Evolutionary conservation across 2,113 vertebrate genomes (phyloP), one percentile per base, ranked within the genome.

Genomic region (Erythrocercus mccallii): DNA sequence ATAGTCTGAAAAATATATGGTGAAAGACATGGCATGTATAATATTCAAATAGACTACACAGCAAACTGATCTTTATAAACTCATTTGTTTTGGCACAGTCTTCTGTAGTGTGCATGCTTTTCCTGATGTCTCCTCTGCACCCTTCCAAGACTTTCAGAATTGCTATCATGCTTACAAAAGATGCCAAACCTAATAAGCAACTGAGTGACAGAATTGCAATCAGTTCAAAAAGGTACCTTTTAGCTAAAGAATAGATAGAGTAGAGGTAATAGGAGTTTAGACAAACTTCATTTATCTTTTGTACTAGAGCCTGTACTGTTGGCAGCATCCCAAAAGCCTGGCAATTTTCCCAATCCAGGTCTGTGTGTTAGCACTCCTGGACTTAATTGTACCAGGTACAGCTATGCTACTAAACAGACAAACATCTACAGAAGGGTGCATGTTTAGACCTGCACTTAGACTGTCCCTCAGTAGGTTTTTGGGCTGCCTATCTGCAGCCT

Each of bases 1-100:
- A 35, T 90, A 83, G 64, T 64, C 77, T 96, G 87, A 80, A 77
- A 91, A 96, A 90, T 88, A 54, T 80, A 84, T 0, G 2, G 78
- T 96, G 93, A 89, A 94, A 96, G 96, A 95, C 81, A 57, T 92
- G 93, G 77, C 79, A 88, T 77, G 87, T 94, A 87, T 69, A 65
- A 40, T 82, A 91, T 94, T 95, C 82, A 86, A 62, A 94, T 40
- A 94, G 90, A 91, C 91, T 87, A 60, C 82, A 70, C 2, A 92
- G 80, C 91, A 85, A 81, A 93, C 62, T 56, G 79, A 84, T 95
- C 70, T 72, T 61, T 54, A 30, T 81, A 88, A 97, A 88, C 58
- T 92, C 85, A 90, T 91, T 45, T 91, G 82, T 92, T 96, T 80
- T 94, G 90, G 82, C 94, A 94, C 35, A 83, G 66, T 92, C 90